Base-by-base conservation (phyloP, 2,113 vertebrate species). In the Ophthalmolycus amberensis region DNA sequence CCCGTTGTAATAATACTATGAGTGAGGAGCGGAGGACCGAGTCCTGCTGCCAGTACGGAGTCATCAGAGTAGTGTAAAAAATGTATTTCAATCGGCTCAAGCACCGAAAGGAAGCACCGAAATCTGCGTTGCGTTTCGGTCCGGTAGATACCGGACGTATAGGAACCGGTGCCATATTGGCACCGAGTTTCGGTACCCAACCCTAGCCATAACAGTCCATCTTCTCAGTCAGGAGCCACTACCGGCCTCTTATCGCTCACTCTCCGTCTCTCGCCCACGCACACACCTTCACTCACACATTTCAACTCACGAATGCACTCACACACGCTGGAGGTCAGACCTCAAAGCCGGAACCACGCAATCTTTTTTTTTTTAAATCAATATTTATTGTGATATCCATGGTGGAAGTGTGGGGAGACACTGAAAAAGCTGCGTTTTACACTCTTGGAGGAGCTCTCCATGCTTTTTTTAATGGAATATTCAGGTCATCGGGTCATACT, bases 161-260 rank as follows among this genome's bases (percentile, higher is more conserved):
- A n/a, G n/a, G n/a, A n/a, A n/a, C n/a, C n/a, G n/a, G n/a, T n/a
- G n/a, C n/a, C n/a, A n/a, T n/a, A n/a, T n/a, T n/a, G n/a, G n/a
- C n/a, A n/a, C n/a, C n/a, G n/a, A n/a, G n/a, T n/a, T n/a, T n/a
- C n/a, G n/a, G n/a, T n/a, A n/a, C n/a, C n/a, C n/a, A n/a, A n/a
- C n/a, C n/a, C n/a, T n/a, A n/a, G n/a, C n/a, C n/a, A n/a, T 88
- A 90, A 84, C 86, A 83, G 90, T 90, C 90, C 71, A 89, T 91
- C 89, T 91, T 91, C 88, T 82, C 85, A 84, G 89, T 81, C 86
- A 85, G 88, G 85, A 84, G 77, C 71, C 86, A 80, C 85, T 71
- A 60, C 70, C 50, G 25, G 71, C 82, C 85, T 85, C 84, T 81
- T 85, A 87, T 84, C 88, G 78, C 75, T 71, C 54, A 71, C 69